Evolutionary conservation across 92 coral and sea anemone genomes (phyloP).

Genomic region (Bergia puertoricense): DNA sequence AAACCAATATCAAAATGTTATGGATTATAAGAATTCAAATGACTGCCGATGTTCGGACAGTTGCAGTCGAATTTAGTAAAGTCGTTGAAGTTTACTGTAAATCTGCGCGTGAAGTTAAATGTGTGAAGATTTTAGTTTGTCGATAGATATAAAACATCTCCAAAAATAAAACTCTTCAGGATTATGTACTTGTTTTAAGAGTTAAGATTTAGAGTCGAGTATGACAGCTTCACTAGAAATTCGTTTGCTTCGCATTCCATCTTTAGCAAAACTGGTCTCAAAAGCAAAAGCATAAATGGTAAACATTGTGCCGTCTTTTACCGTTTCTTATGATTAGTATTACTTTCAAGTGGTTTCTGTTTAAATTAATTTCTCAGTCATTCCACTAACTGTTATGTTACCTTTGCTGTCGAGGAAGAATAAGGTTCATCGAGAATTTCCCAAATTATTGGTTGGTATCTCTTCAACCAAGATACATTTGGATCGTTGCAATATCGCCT

Average conservation of each 20-base stretch:
- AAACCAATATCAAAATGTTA: background rate
- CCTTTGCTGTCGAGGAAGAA: constrained; percentile 96
- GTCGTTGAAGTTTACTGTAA: background rate
- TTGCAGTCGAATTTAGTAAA: background rate
- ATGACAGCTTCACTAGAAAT: too few relatives aligned
- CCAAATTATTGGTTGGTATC: constrained; percentile 93
- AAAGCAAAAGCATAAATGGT: background rate
- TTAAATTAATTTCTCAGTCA: background rate
- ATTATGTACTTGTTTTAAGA: too few relatives aligned
- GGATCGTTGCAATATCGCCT: constrained; percentile 62
- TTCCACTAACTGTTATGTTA: background rate
- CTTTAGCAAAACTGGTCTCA: background rate
- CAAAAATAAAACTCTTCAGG: background rate
- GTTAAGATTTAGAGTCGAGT: too few relatives aligned
- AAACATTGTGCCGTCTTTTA: background rate
- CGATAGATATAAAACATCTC: too few relatives aligned
- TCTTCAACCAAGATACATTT: constrained; percentile 79
- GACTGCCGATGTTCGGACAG: background rate
- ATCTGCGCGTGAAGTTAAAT: background rate
- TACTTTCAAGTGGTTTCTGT: background rate
- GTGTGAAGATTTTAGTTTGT: background rate
- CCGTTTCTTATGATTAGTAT: background rate
- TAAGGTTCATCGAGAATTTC: constrained; percentile 94
- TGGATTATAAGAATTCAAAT: background rate
- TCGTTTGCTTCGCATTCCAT: background rate